Base-by-base conservation (phyloP, 2,797 vertebrate species). In the Zonotrichia albicollis region DNA sequence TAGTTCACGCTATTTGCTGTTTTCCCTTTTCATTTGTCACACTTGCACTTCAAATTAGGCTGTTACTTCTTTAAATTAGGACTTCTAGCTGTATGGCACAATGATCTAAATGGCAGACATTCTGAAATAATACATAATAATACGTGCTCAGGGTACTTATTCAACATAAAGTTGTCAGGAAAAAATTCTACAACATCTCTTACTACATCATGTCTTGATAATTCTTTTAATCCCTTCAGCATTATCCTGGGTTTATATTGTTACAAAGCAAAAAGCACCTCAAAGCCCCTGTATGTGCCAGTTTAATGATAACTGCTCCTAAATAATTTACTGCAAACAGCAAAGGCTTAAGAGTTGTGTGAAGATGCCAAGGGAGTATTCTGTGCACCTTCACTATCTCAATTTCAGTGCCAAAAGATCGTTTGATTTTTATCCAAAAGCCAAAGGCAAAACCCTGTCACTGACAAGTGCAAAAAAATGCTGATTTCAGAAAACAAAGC, bases 281-380 rank as follows among this genome's bases (percentile, higher is more conserved):
- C 88, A 84, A 93, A 95, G 62, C 62, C 29, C 36, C 38, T 34
- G 26, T 50, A 42, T 18, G 26, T 55, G 46, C 58, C 94, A 81
- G 38, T 84, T 90, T 92, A 92, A 93, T 22, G 38, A 78, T 68
- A 96, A 96, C 88, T 77, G 36, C 46, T 87, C 83, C 79, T 95
- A 95, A 95, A 96, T 91, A 95, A 96, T 80, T 91, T 84, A 95
- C 36, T 67, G 93, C 57, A 71, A 95, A 87, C 76, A 95, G 93
- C 46, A 92, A 93, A 96, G 86, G 71, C 71, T 95, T 46, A 83
- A 85, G 82, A 55, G 46, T 62, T 84, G n/a, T 71, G 72, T 67
- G 76, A 90, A 82, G 92, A 83, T 87, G 79, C 40, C 50, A 85
- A 3, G 3, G 34, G 60, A 93, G 62, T 16, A 25, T 76, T 89